Evolutionary conservation across 2,113 vertebrate species (phyloP).

Genomic region (Xenopus borealis): DNA sequence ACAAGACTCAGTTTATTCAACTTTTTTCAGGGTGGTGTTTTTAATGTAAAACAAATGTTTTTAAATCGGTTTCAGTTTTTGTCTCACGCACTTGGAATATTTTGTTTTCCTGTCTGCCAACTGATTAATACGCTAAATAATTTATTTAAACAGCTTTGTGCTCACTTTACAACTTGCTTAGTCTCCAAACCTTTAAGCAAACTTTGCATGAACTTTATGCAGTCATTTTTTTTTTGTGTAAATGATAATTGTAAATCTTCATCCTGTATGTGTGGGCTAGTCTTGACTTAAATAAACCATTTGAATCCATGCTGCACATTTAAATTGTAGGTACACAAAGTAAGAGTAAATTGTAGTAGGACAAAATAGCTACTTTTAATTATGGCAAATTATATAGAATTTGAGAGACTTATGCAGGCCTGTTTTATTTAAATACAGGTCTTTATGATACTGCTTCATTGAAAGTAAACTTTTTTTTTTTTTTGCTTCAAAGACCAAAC

Average conservation of each 20-base stretch:
- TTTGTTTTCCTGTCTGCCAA: too few species aligned
- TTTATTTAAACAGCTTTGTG: too few species aligned
- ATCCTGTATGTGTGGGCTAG: slow-evolving; percentile 65
- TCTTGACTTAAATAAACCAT: slow-evolving; percentile 68
- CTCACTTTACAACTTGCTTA: slow-evolving; percentile 14
- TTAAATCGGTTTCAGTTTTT: too few species aligned
- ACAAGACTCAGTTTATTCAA: too few species aligned
- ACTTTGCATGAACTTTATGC: slow-evolving; percentile 44
- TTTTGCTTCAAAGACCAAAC: slow-evolving; percentile 53
- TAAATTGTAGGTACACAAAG: slow-evolving; percentile 67
- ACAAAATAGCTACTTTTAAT: slow-evolving; percentile 76
- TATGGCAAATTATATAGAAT: slow-evolving; percentile 76
- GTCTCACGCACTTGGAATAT: too few species aligned
- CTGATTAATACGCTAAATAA: too few species aligned
- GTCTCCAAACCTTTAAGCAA: slow-evolving; percentile 10
- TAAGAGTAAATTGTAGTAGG: slow-evolving; percentile 68
- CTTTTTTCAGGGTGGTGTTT: too few species aligned
- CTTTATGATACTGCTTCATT: slow-evolving; percentile 40
- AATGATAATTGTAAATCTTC: slow-evolving; percentile 63
- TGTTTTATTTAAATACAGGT: slow-evolving; percentile 66
- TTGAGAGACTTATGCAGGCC: slow-evolving; percentile 62
- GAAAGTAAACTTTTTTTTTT: slow-evolving; percentile 27
- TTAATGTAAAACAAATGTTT: too few species aligned
- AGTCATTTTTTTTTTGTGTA: slow-evolving; percentile 48
- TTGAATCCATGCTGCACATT: slow-evolving; percentile 57